Percentiles rank a stretch among this genome's conserved stretches.
Conservation (phyloP, 2,797 vertebrate genomes). For the Crotalus adamanteus region DNA sequence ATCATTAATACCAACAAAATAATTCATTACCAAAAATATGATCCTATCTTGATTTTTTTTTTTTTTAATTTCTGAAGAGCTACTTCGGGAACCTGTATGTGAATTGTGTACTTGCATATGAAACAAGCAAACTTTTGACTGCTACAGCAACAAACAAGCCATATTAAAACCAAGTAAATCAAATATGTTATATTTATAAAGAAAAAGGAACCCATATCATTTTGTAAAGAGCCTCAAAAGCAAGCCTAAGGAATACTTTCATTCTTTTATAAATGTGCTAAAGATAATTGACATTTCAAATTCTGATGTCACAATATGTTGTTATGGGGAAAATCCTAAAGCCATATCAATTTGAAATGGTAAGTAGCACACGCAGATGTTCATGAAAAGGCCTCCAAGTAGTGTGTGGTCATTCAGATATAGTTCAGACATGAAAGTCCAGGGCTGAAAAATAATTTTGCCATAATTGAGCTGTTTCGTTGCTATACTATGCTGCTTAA, state of each 20-base stretch:
- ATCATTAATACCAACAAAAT: not conserved
- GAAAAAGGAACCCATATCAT: not conserved
- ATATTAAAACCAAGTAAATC: not conserved
- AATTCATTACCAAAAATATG: not conserved
- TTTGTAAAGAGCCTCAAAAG: not conserved
- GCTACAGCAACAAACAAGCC: not conserved
- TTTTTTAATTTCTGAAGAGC: not conserved
- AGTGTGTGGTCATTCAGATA: not conserved
- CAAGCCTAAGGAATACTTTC: not conserved
- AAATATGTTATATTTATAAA: not conserved
- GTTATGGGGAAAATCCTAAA: not conserved
- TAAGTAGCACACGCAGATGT: not conserved
- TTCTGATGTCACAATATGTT: not conserved
- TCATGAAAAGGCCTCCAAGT: not conserved
- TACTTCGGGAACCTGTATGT: not conserved
- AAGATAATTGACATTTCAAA: not conserved
- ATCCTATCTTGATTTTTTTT: not conserved
- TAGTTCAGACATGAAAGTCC: not conserved
- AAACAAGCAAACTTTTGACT: not conserved
- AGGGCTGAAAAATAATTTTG: not conserved
- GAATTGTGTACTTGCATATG: not conserved
- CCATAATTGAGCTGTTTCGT: not conserved
- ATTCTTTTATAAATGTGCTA: not conserved
- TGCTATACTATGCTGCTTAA: not conserved
- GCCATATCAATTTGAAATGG: not conserved